Evolutionary conservation across 2,113 vertebrate species (phyloP).

Genomic region (Hipposideros armiger): DNA sequence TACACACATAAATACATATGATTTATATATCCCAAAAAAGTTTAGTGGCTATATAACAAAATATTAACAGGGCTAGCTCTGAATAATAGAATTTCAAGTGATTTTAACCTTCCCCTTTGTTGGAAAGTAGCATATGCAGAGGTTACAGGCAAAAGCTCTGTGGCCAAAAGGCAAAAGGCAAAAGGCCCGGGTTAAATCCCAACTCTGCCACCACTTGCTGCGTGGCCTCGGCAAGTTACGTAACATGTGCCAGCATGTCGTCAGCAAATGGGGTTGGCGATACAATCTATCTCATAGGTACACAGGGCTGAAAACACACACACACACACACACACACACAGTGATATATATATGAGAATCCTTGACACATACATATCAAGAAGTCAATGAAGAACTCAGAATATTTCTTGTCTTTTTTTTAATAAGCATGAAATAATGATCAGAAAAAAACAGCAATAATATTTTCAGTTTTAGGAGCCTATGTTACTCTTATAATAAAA

Average conservation of each 20-base stretch:
- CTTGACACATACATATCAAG: background rate
- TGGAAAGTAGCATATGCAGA: background rate
- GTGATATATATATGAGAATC: too few relatives aligned
- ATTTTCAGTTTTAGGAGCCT: conserved; percentile 24
- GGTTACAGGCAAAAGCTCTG: background rate
- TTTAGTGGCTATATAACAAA: background rate
- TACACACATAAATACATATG: background rate
- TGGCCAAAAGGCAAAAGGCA: background rate
- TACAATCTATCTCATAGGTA: background rate
- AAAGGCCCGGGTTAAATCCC: background rate
- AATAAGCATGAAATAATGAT: conserved; percentile 9
- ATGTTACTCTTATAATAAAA: background rate
- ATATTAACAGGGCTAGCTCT: background rate
- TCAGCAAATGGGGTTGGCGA: background rate
- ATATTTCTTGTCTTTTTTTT: conserved; percentile 1
- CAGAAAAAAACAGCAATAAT: conserved; percentile 6
- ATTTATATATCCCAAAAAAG: background rate
- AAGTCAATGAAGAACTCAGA: background rate
- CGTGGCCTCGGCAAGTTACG: background rate
- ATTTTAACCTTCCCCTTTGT: background rate
- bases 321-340: too few relatives aligned
- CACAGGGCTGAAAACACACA: too few relatives aligned
- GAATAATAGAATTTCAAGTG: background rate
- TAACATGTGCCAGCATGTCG: background rate
- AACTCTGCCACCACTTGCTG: background rate